Percentiles rank a stretch among this genome's conserved stretches.
Conservation (phyloP, 2,113 vertebrate genomes). For the Motacilla alba region DNA sequence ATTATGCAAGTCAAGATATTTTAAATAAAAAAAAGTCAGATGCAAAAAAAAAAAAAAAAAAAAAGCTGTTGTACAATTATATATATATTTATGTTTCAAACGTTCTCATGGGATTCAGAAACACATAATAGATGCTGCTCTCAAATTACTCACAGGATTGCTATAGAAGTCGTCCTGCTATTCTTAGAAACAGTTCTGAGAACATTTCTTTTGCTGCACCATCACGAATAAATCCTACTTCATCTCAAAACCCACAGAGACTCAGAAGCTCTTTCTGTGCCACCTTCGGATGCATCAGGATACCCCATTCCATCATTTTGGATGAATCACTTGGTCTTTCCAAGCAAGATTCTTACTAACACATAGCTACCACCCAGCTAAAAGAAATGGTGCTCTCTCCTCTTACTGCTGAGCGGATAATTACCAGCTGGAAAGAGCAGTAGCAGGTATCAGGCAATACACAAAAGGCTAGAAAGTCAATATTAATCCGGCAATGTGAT, state of each 20-base stretch:
- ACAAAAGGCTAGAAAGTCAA: background rate
- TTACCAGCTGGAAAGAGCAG: background rate
- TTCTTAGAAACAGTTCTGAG: constrained; percentile 45
- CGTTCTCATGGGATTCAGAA: background rate
- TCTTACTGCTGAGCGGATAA: background rate
- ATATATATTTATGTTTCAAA: constrained; percentile 11
- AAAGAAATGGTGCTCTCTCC: background rate
- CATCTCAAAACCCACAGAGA: background rate
- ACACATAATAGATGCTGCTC: background rate
- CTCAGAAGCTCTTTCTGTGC: background rate
- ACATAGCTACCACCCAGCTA: background rate
- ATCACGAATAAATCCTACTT: background rate
- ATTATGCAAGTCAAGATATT: background rate
- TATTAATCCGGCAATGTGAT: background rate
- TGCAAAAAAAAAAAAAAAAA: background rate
- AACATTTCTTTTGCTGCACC: background rate
- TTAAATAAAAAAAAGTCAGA: background rate
- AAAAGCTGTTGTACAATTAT: background rate
- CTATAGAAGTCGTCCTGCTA: constrained; percentile 20
- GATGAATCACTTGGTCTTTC: constrained; percentile 1
- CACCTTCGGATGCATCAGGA: background rate
- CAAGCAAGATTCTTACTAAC: background rate
- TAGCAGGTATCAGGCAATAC: background rate
- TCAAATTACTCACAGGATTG: constrained; percentile 19
- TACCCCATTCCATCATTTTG: background rate